Evolutionary conservation across 2,888 invertebrate species (phyloP), one percentile per base, ranked within the genome.

Genomic region (Caenorhabditis drosophilae): DNA sequence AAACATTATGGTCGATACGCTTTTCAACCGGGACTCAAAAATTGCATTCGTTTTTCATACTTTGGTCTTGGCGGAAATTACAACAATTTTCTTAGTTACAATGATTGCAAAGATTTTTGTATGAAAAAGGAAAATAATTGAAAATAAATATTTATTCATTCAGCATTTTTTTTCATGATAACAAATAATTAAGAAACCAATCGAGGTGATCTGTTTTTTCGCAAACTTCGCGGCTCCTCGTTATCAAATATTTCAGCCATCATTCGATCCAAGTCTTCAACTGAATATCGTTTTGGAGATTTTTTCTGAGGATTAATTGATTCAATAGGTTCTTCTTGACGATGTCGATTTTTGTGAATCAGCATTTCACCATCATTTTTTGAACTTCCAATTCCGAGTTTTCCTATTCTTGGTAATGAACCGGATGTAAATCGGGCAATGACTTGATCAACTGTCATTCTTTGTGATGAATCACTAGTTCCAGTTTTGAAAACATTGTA

Each of bases 401-500:
- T 64, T 16, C 50, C 58, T 36, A 44, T 42, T 49, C 55, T 58
- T 4, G 64, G 64, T 26, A 64, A 42, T 27, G 64, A 58, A 36
- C 64, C 64, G 27, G 64, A 64, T 9, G 64, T 52, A 44, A 64
- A 64, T 45, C 58, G 25, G 25, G 57, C 53, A n/a, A 80, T 68
- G 22, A 81, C 75, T 31, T 80, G 70, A 25, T 77, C 76, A 20
- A 82, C 76, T 7, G 80, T 81, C n/a, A 82, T 57, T 27, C 82
- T 60, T 45, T 79, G 74, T n/a, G 71, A 67, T 7, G 75, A 74
- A 59, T 82, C 82, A 18, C 56, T 53, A 40, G 71, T 64, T 6
- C 82, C 82, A 12, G 81, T 81, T 56, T 81, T 81, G 68, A 82
- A 82, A 11, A 82, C 73, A 59, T 82, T 82, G 66, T 81, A 82